Conservation (phyloP, 2,888 invertebrate species). For the Ptychoptera albimana region DNA sequence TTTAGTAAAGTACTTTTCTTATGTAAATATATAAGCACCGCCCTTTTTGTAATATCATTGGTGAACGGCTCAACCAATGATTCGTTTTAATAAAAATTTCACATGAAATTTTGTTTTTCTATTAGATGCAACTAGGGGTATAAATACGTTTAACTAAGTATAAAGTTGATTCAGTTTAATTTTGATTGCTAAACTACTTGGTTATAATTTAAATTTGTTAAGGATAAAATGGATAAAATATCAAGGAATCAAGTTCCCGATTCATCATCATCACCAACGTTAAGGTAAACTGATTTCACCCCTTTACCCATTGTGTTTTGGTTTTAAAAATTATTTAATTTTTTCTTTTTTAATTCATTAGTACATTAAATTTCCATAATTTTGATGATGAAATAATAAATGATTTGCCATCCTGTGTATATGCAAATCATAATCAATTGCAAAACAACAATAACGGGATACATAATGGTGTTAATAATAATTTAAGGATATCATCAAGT, state of each 20-base stretch:
- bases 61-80: no score
- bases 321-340: neutral
- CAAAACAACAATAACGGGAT: no score
- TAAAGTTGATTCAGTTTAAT: no score
- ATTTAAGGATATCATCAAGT: conserved; percentile 21
- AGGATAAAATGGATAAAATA: conserved; percentile 15
- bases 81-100: no score
- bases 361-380: conserved; percentile 27
- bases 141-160: no score
- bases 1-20: no score
- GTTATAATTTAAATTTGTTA: no score
- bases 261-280: conserved; percentile 51
- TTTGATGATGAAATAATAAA: conserved; percentile 40
- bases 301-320: neutral
- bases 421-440: conserved; percentile 40
- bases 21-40: no score
- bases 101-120: no score
- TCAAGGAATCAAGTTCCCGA: conserved; percentile 48
- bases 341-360: conserved; percentile 10
- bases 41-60: no score
- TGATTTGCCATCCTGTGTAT: conserved; percentile 70
- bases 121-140: no score
- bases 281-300: conserved; percentile 33
- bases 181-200: no score
- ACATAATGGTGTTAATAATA: conserved; percentile 18